Base-by-base conservation (phyloP, 2,113 vertebrate species). In the Poicephalus gulielmi region DNA sequence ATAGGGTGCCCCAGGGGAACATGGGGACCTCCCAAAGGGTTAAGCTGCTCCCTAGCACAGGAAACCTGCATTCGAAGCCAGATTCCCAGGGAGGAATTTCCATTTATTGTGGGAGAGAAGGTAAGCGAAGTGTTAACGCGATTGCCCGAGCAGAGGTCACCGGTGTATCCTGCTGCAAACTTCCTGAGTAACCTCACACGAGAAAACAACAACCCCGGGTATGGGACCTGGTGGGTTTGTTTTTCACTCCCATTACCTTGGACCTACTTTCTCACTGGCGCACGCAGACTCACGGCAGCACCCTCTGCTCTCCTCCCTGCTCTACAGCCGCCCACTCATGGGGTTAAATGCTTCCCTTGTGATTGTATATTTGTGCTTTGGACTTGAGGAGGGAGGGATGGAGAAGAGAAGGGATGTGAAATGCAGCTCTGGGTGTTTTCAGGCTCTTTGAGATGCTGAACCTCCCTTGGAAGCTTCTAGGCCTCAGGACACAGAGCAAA, bases 141-240 rank as follows among this genome's bases (percentile, higher is more conserved):
- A 14, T 91, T 90, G 83, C 96, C 92, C 82, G 75, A 93, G 96
- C 96, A 97, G 96, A 97, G 98, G 98, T 97, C 98, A 97, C 87
- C 35, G 23, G 94, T 47, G 59, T 92, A 97, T 98, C 98, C 98
- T 98, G 98, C 96, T 25, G 94, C 97, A 98, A 98, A 98, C 98
- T 98, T 98, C 98, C 98, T 97, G 98, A 98, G 98, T 90, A 97
- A 97, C 95, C 92, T 94, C 52, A 71, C 89, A 93, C 16, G n/a
- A 97, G 96, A 97, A 98, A 98, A 98, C 97, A 98, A 98, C 97
- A 97, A 93, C 91, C 59, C 53, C 1, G 13, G 64, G 46, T 10
- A 22, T 1, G 90, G 88, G 96, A 95, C 91, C 9, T 88, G 87
- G 88, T 47, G 86, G 71, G 86, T 88, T 96, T 97, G 97, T 98